Evolutionary conservation across 2,797 vertebrate genomes (phyloP), one percentile per base, ranked within the genome.

Genomic region (Morelia viridis): DNA sequence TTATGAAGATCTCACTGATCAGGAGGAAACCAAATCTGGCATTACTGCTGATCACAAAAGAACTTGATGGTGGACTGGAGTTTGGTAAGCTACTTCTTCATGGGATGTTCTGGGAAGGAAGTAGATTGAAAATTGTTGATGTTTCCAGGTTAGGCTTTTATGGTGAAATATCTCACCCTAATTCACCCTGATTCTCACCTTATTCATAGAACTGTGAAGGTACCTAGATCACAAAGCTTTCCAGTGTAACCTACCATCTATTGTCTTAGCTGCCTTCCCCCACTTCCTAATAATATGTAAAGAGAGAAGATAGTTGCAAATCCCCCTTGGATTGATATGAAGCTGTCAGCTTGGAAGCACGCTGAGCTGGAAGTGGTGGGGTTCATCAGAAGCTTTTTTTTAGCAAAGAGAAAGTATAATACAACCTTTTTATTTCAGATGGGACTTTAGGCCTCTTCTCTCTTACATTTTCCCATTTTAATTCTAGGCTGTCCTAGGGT

Each of bases 81-180:
- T 31, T 56, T 11, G 89, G 93, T 92, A 24, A 93, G 93, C 85
- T 41, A 22, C 61, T 87, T 88, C 41, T 84, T 90, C n/a, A 22
- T 15, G 56, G 61, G 80, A 71, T 22, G 8, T 85, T 57, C 64
- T 41, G 83, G 85, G 62, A 46, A 56, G 58, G 85, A 8, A 0
- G 46, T 5, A 12, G 11, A 46, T 80, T 19, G 50, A 46, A 64
- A 46, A 80, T 46, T 11, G 41, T 3, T 80, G 76, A 35, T 22
- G 4, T 80, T 80, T 80, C 71, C 76, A 5, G 41, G 46, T 46
- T 80, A 80, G 71, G 41, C 1, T 80, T 46, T 24, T 46, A 80
- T 80, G 76, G 9, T 80, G 35, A 80, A 80, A 1, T 22, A 22
- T 80, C 41, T 80, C 71, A 24, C 24, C 17, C 19, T 41, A 41